Percentiles rank a stretch among this genome's conserved stretches.
phyloP scores from a whole-genome alignment of 2,797 vertebrate genomes.

The Catostomus latipinnis region DNA sequence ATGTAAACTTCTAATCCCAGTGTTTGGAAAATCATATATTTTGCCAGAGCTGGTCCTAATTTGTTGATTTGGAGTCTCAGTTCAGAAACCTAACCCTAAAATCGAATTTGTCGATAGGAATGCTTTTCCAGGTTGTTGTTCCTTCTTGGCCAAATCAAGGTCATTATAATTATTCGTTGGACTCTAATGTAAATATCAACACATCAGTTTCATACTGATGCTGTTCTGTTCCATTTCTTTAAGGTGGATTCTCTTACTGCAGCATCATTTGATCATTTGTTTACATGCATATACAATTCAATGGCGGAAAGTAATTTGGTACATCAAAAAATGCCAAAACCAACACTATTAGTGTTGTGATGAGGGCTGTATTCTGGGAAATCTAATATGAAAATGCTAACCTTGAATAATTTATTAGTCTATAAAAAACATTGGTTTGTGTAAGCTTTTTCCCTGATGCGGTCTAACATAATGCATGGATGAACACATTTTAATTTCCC shows the following conservation, averaged over 20 bases:
- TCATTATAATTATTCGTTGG: no score
- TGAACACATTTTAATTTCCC: neutral
- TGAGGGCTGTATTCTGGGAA: neutral
- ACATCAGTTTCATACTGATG: neutral
- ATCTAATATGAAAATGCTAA: slow-evolving; percentile 8
- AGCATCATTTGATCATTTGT: neutral
- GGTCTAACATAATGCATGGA: no score
- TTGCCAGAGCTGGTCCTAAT: no score
- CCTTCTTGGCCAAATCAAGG: neutral
- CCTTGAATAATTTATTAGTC: slow-evolving; percentile 27
- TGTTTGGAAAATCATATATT: no score
- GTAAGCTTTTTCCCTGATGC: neutral
- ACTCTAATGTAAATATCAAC: neutral
- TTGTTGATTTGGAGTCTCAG: no score
- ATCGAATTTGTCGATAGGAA: neutral
- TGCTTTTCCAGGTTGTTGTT: neutral
- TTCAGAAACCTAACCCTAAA: neutral
- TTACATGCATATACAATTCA: neutral
- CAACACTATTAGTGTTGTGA: neutral
- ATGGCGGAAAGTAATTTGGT: neutral
- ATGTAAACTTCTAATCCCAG: no score
- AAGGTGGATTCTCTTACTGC: neutral
- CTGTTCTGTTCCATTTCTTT: neutral
- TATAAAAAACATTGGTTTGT: neutral
- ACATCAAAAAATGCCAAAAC: neutral